Evolutionary conservation across 30 jellyfish, hydroid and myxozoan genomes (phyloP), one percentile per base, ranked within the genome.

Genomic region (Turritopsis dohrnii): DNA sequence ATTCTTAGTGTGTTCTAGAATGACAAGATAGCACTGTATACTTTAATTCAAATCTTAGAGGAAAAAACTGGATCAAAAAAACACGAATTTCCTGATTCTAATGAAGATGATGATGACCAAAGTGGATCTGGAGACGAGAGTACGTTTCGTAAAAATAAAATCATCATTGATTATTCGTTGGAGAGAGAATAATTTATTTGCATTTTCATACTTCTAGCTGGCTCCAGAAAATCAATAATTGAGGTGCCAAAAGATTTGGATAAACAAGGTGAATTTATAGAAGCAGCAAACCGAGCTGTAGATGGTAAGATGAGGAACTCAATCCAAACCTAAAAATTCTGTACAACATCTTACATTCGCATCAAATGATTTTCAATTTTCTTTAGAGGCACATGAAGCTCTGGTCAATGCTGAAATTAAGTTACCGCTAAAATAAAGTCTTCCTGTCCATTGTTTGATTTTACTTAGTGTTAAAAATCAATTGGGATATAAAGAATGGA

Each of bases 281-380:
- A 77, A 77, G 85, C 71, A 26, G 85, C 85, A 60, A 77, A 77
- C 26, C 41, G 71, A 7, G 85, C 85, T 52, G 85, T 77, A 77
- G 85, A 77, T 29, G 85, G 77, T 69, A 69, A 69, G 77, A 27
- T 7, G 30, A 69, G 28, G 17, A 69, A 69, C 16, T n/a, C 19
- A n/a, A 18, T 60, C 0, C 9, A n/a, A 1, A 9, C 22, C 16
- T 69, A 0, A 69, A n/a, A 7, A 69, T 69, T 7, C 8, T 27
- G 8, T 21, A n/a, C 5, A 66, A 69, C 9, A 7, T 0, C 77
- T 69, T 69, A 8, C 9, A 19, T n/a, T 26, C 7, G 5, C 7
- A 66, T 17, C 29, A 21, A 69, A 69, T 69, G 77, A 69, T 7
- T 69, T 0, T 69, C 22, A 13, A 41, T 41, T 41, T 19, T 69